Conservation (phyloP, 2,888 invertebrate species). For the Drosophila leonis region DNA sequence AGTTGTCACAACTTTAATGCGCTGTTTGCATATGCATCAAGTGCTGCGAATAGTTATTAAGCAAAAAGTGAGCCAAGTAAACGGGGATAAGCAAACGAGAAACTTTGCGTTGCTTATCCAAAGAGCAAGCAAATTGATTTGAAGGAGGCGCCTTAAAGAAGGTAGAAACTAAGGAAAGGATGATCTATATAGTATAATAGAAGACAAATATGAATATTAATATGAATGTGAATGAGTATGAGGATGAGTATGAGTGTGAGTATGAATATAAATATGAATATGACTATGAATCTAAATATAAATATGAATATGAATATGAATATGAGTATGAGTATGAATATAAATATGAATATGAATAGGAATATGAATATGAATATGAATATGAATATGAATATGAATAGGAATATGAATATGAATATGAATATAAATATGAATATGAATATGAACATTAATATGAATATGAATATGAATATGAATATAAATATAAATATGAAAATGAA, state of each 20-base stretch:
- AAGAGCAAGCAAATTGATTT: constrained; percentile 1
- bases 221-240: not conserved
- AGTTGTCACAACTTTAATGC: constrained; percentile 22
- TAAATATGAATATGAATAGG: not conserved
- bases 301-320: not conserved
- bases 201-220: not conserved
- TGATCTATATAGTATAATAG: not conserved
- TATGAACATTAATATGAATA: not conserved
- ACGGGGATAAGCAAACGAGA: not conserved
- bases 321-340: not conserved
- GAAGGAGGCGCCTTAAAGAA: not conserved
- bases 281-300: not conserved
- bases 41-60: constrained; percentile 3
- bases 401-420: not conserved
- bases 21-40: constrained; percentile 27
- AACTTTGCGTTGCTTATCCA: constrained; percentile 24
- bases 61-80: constrained; percentile 7
- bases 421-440: not conserved
- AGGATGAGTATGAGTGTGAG: not conserved
- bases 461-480: not conserved
- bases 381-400: not conserved
- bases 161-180: not conserved
- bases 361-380: not conserved
- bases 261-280: not conserved
- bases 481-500: not conserved